Evolutionary conservation across 2,797 vertebrate species (phyloP), one percentile per base, ranked within the genome.

Genomic region (Mareca strepera): DNA sequence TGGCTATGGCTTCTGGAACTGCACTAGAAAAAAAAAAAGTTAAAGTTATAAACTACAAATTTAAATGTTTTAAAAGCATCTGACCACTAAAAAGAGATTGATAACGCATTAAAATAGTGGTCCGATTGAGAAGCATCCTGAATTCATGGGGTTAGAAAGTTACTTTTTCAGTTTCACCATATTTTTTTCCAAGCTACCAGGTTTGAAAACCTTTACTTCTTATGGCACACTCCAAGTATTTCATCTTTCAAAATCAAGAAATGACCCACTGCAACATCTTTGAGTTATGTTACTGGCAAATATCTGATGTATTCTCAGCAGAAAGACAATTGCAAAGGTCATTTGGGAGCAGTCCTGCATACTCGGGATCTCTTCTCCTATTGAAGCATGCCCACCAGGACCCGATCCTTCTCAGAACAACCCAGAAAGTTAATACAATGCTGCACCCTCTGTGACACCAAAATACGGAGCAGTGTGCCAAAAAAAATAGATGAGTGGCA

Each of bases 281-380:
- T 11, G 67, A 20, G n/a, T 17, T n/a, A 3, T 25, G 31, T 33
- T 52, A 15, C 28, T 53, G 23, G 21, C 5, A 28, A 26, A 17
- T 15, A 26, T 1, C 43, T 26, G 28, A 14, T 7, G 20, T 4
- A 0, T 35, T 21, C 44, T 31, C 58, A 31, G 58, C 35, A 76
- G 50, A 20, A 41, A 29, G 39, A 48, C 9, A 10, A 48, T 3
- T 3, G 44, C 3, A 1, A 12, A 17, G 64, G 23, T 1, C 0
- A 3, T 5, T 6, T 18, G 1, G 4, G 43, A 68, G 55, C 55
- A 28, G 48, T 43, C 46, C 16, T 1, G 6, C 1, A 4, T 9
- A 31, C 58, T 14, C 1, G 1, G 6, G 31, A 3, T 14, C 59
- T 14, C 23, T 37, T 18, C 62, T 63, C 18, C 76, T 5, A 6